Conservation (phyloP, 2,797 vertebrate species). For the Coranthus polyacanthus region DNA sequence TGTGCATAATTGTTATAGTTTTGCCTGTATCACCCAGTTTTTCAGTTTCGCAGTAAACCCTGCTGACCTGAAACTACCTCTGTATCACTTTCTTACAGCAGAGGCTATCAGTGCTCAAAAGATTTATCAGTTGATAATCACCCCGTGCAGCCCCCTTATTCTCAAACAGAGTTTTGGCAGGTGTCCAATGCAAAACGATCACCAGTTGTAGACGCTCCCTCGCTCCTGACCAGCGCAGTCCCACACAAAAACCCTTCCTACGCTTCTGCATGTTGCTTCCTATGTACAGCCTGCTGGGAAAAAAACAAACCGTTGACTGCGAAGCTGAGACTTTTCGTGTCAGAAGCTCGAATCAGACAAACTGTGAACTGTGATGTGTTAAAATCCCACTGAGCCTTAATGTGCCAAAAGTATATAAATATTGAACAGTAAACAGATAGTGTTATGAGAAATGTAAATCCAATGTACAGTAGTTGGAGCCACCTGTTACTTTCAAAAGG, state of each 20-base stretch:
- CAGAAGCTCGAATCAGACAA: slow-evolving; percentile 19
- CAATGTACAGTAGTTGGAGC: background rate
- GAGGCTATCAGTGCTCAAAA: slow-evolving; percentile 17
- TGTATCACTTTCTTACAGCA: slow-evolving; percentile 35
- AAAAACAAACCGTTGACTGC: too few relatives aligned
- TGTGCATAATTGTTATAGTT: background rate
- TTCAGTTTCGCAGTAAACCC: background rate
- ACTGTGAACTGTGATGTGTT: too few relatives aligned
- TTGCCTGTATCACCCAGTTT: background rate
- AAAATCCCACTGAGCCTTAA: slow-evolving; percentile 9
- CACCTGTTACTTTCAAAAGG: slow-evolving; percentile 27
- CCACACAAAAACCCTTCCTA: slow-evolving; percentile 35
- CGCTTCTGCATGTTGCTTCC: slow-evolving; percentile 24
- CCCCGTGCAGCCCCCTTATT: slow-evolving; percentile 15
- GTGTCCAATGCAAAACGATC: slow-evolving; percentile 47
- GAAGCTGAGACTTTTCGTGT: too few relatives aligned
- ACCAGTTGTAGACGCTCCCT: slow-evolving; percentile 40
- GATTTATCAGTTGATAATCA: slow-evolving; percentile 30
- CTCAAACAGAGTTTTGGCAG: slow-evolving; percentile 38
- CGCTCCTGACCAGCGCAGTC: slow-evolving; percentile 26
- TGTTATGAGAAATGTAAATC: slow-evolving; percentile 48
- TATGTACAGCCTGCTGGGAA: slow-evolving; percentile 24
- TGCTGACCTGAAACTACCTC: slow-evolving; percentile 17
- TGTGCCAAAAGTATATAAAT: slow-evolving; percentile 50
- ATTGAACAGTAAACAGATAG: background rate